A percentile compares a stretch with the other conserved stretches of the same genome.
Conservation (phyloP, 2,113 vertebrate species). For the Uria lomvia region DNA sequence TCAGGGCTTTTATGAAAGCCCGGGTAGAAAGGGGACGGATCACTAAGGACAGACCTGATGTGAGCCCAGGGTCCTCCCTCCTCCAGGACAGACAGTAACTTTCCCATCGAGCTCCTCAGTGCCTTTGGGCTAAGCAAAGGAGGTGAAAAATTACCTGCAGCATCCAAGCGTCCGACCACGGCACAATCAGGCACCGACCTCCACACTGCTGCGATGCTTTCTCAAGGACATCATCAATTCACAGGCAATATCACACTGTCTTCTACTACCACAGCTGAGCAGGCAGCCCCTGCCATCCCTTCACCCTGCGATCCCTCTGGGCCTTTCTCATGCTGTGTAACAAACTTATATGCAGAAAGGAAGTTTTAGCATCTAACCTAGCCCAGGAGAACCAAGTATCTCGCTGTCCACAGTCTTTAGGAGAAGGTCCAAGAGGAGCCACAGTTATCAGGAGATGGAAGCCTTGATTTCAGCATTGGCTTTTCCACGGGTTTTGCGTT, state of each 20-base stretch:
- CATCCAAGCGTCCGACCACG: not conserved
- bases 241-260: not conserved
- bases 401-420: fast-evolving
- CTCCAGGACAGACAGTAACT: not conserved
- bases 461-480: not conserved
- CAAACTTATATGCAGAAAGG: not conserved
- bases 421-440: not conserved
- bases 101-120: not conserved
- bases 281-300: not conserved
- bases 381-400: not conserved
- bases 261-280: conserved; percentile 37
- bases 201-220: not conserved
- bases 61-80: not conserved
- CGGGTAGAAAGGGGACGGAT: not conserved
- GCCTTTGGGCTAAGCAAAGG: not conserved
- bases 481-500: not conserved
- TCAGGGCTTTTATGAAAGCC: not conserved
- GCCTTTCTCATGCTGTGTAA: not conserved
- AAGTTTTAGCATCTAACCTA: not conserved
- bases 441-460: not conserved
- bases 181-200: not conserved
- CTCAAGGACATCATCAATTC: conserved; percentile 49
- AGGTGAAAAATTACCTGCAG: conserved; percentile 20
- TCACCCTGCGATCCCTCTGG: not conserved
- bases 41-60: not conserved